phyloP scores from a whole-genome alignment of 1,140 invertebrate genomes.

The Trachymyrmex cornetzi region DNA sequence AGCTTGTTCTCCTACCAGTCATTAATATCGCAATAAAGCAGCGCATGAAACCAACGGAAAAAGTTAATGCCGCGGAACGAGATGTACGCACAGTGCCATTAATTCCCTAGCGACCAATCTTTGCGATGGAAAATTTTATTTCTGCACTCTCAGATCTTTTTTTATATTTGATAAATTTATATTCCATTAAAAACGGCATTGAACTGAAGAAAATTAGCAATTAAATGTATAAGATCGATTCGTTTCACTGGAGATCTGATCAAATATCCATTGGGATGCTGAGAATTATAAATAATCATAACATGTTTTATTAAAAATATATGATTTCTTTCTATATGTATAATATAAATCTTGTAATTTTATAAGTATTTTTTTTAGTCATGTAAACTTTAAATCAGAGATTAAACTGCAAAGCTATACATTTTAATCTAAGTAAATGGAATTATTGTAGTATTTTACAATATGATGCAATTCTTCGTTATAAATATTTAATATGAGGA shows the following conservation, averaged over 20 bases:
- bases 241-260: too few relatives aligned
- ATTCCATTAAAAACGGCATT: neutral
- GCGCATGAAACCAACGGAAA: slow-evolving; percentile 46
- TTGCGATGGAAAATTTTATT: slow-evolving; percentile 1
- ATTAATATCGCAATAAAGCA: slow-evolving; percentile 47
- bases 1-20: slow-evolving; percentile 12
- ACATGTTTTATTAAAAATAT: neutral
- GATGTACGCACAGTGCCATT: slow-evolving; percentile 28
- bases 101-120: slow-evolving; percentile 22
- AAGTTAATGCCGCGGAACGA: slow-evolving; percentile 47
- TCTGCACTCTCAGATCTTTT: neutral
- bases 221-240: neutral
- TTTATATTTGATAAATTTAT: slow-evolving; percentile 2
- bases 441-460: neutral
- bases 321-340: neutral
- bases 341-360: too few relatives aligned
- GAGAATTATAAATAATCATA: neutral
- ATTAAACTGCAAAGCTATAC: neutral
- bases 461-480: slow-evolving; percentile 2
- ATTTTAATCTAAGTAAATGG: neutral
- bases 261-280: neutral
- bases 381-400: neutral
- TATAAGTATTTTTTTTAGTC: too few relatives aligned
- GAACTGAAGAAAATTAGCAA: neutral
- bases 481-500: neutral